Percentiles rank a stretch among this genome's conserved stretches.
Conservation (phyloP, 2,888 invertebrate species). For the Trachelus stipa region DNA sequence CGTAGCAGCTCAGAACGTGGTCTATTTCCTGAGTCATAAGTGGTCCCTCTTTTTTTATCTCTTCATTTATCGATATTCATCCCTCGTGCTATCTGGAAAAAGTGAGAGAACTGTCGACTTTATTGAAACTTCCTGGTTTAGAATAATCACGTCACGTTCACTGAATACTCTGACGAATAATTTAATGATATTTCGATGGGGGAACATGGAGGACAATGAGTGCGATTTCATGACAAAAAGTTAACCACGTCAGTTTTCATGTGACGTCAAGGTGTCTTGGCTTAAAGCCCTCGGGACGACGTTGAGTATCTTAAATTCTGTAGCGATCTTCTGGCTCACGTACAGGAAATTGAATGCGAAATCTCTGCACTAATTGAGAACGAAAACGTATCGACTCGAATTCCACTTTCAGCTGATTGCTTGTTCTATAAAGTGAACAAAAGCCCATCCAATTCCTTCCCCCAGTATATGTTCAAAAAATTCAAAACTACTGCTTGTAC, state of each 20-base stretch:
- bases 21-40: background rate
- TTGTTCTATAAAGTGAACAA: background rate
- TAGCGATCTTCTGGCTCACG: background rate
- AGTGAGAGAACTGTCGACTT: background rate
- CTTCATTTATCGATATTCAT: background rate
- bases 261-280: background rate
- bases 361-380: background rate
- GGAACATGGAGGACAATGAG: background rate
- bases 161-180: background rate
- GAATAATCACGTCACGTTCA: background rate
- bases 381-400: background rate
- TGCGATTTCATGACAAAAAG: background rate
- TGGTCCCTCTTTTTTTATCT: background rate
- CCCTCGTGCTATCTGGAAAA: background rate
- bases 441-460: background rate
- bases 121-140: background rate
- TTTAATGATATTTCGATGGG: background rate
- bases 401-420: background rate
- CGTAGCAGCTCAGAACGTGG: background rate
- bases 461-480: background rate
- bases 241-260: background rate
- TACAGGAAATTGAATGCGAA: background rate
- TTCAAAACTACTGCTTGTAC: background rate
- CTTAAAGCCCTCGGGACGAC: background rate
- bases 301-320: background rate